Evolutionary conservation across 2,797 vertebrate genomes (phyloP).

Genomic region (Gymnocypris eckloni): DNA sequence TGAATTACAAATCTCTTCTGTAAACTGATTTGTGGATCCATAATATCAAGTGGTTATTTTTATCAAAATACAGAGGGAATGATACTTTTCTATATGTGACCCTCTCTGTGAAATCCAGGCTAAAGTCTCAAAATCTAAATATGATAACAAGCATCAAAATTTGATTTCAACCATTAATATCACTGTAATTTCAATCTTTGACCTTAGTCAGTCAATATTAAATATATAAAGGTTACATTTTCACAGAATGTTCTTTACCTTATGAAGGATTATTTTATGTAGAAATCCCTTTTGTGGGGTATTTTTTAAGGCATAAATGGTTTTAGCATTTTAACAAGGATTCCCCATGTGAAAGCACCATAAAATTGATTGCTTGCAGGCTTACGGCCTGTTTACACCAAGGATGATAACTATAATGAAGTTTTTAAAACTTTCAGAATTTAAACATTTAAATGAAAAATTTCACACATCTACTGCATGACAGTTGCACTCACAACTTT

Average conservation of each 20-base stretch:
- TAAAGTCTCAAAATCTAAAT: no score
- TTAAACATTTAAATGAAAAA: not conserved
- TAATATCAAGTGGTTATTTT: not conserved
- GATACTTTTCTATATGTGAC: not conserved
- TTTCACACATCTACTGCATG: not conserved
- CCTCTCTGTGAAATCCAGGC: no score
- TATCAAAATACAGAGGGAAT: not conserved
- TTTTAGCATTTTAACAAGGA: not conserved
- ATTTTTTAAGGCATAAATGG: not conserved
- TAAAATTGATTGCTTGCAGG: not conserved
- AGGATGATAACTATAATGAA: not conserved
- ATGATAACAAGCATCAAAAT: no score
- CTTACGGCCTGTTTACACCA: not conserved
- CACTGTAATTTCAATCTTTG: no score
- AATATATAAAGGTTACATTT: no score
- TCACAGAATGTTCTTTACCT: no score
- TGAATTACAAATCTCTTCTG: not conserved
- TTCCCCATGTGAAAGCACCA: not conserved
- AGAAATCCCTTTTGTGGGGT: not conserved
- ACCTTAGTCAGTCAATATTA: no score
- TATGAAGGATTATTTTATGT: no score
- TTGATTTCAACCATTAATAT: no score
- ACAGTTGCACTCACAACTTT: not conserved
- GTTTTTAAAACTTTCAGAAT: not conserved
- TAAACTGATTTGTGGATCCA: not conserved